Percentiles rank a stretch among this genome's conserved stretches.
phyloP scores from a whole-genome alignment of 92 coral and sea anemone species.

The Paramuricea clavata region DNA sequence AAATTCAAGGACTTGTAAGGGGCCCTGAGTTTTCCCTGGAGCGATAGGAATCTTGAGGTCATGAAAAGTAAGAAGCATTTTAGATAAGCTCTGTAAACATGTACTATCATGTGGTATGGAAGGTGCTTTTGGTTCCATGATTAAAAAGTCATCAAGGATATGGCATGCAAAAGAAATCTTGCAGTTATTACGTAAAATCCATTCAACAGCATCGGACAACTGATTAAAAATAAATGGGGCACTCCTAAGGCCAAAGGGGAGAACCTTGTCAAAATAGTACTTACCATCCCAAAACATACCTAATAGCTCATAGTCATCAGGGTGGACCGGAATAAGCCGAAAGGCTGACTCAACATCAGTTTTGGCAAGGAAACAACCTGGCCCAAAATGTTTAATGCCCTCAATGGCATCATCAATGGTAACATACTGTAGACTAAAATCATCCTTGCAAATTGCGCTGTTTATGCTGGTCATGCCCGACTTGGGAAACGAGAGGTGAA shows the following conservation, averaged over 20 bases:
- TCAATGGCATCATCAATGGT: conserved; percentile 62
- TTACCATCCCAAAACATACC: conserved; percentile 66
- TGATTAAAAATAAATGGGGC: conserved; percentile 54
- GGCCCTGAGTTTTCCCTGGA: no score
- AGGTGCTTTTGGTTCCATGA: no score
- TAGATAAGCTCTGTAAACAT: no score
- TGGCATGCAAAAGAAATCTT: no score
- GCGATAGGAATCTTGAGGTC: no score
- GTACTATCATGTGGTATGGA: no score
- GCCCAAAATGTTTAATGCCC: conserved; percentile 33
- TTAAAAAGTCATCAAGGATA: no score
- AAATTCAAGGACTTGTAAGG: no score
- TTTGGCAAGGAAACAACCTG: conserved; percentile 58
- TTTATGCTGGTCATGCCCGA: conserved; percentile 64
- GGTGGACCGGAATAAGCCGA: conserved; percentile 56
- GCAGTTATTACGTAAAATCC: no score
- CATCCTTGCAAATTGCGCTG: conserved; percentile 57
- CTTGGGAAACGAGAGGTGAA: conserved; percentile 71
- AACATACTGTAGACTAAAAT: conserved; percentile 55
- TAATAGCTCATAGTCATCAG: conserved; percentile 58
- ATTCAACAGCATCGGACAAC: conserved; percentile 47
- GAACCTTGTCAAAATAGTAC: conserved; percentile 60
- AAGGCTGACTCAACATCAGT: conserved; percentile 68
- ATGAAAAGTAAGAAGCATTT: no score
- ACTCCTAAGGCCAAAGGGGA: conserved; percentile 69